Percentiles rank a stretch among this genome's conserved stretches.
Conservation (phyloP, 2,113 vertebrate species). For the Hippopotamus amphibius region DNA sequence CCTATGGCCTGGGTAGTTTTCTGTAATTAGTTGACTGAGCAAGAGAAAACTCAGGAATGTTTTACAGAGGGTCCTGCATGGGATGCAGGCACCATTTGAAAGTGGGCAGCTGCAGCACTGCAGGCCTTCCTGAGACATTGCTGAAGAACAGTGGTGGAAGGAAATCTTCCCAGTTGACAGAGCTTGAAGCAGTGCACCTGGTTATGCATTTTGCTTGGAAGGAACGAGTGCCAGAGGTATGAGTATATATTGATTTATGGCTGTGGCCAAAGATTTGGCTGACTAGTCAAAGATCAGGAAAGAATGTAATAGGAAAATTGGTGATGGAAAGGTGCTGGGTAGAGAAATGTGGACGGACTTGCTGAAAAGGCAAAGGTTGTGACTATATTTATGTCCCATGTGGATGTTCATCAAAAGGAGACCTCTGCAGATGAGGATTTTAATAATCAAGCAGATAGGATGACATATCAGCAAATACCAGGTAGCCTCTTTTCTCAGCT, state of each 20-base stretch:
- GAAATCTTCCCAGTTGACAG: not conserved
- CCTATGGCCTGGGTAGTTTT: not conserved
- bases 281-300: not conserved
- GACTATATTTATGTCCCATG: not conserved
- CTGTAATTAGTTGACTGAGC: not conserved
- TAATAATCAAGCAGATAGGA: not conserved
- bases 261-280: not conserved
- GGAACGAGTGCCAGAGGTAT: not conserved
- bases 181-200: not conserved
- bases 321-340: not conserved
- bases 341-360: not conserved
- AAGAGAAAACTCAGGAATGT: not conserved
- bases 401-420: not conserved
- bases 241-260: not conserved
- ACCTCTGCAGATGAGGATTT: not conserved
- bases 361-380: not conserved
- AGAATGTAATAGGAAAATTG: not conserved
- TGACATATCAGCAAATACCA: not conserved
- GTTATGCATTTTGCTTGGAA: not conserved
- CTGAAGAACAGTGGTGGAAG: not conserved
- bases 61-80: not conserved
- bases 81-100: not conserved
- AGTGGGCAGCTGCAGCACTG: not conserved
- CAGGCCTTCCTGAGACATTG: not conserved
- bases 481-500: not conserved